Evolutionary conservation across 2,888 invertebrate genomes (phyloP).

Genomic region (Eupelmus urozonus): DNA sequence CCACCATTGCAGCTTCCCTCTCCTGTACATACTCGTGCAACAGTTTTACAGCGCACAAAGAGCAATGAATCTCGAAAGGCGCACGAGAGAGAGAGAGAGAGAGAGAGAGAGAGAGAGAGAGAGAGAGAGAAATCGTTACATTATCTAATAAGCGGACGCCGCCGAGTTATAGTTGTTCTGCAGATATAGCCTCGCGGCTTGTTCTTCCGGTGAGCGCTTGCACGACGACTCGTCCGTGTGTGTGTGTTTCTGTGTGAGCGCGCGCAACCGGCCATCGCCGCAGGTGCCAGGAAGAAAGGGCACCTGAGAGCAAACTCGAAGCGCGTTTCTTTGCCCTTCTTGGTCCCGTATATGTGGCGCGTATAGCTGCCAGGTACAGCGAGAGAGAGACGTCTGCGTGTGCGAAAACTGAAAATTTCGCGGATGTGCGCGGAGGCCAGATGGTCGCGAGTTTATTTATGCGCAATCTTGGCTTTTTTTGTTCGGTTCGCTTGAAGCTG

Average conservation of each 20-base stretch:
- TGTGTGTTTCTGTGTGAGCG: no score
- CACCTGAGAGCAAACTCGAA: background rate
- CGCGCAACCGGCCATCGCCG: constrained; percentile 1
- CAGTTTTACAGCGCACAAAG: constrained; percentile 10
- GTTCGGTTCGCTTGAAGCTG: no score
- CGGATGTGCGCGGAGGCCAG: no score
- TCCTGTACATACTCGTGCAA: background rate
- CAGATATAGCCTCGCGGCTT: background rate
- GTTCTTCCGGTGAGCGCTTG: background rate
- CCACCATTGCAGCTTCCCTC: background rate
- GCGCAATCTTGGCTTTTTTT: no score
- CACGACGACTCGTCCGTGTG: background rate
- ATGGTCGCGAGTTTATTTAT: no score
- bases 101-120: no score
- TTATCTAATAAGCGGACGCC: constrained; percentile 22
- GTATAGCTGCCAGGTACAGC: no score
- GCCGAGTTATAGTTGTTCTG: background rate
- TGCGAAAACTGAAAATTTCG: no score
- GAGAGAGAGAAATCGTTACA: constrained; percentile 15
- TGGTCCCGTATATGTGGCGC: no score
- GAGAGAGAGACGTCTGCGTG: no score
- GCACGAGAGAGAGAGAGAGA: no score
- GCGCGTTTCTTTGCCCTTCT: background rate
- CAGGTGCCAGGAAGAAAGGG: constrained; percentile 48
- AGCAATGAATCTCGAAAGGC: constrained; percentile 26